These are phyloP conservation scores for Coptodon rendalli DNA, from an alignment of 2,113 vertebrate genomes.

Conservation along the genomic window DNA sequence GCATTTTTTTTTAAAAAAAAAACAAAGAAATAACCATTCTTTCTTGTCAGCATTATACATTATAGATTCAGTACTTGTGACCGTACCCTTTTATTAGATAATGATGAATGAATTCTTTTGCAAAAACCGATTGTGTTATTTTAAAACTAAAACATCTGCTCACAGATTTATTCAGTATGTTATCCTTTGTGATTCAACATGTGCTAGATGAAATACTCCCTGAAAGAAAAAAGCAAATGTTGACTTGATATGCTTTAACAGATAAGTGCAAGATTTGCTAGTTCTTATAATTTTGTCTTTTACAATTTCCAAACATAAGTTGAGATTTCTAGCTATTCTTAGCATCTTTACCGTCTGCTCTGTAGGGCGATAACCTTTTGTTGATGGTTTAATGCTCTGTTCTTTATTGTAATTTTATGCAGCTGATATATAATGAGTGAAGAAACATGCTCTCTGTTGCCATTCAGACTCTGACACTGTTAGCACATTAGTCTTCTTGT, in stretches of 20 bases:
- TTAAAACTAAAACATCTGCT: not conserved
- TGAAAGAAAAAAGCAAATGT: not conserved
- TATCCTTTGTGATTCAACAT: not conserved
- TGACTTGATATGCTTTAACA: not conserved
- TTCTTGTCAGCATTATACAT: not conserved
- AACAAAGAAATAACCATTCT: not conserved
- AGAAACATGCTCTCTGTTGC: not conserved
- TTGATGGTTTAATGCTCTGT: not conserved
- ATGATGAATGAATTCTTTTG: not conserved
- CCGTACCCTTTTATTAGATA: not conserved
- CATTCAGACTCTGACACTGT: not conserved
- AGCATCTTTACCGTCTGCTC: not conserved
- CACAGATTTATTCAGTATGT: not conserved
- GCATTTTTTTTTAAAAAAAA: accelerated
- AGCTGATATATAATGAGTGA: not conserved
- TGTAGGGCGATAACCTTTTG: not conserved
- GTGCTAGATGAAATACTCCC: not conserved
- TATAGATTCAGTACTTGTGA: not conserved
- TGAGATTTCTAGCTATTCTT: not conserved
- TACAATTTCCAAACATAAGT: not conserved
- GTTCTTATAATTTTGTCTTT: not conserved
- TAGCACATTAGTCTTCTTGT: not conserved
- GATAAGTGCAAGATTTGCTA: not conserved
- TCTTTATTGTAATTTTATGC: not conserved
- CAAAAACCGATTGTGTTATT: not conserved